Evolutionary conservation across 2,797 vertebrate species (phyloP).

Genomic region (Tangara arthus): DNA sequence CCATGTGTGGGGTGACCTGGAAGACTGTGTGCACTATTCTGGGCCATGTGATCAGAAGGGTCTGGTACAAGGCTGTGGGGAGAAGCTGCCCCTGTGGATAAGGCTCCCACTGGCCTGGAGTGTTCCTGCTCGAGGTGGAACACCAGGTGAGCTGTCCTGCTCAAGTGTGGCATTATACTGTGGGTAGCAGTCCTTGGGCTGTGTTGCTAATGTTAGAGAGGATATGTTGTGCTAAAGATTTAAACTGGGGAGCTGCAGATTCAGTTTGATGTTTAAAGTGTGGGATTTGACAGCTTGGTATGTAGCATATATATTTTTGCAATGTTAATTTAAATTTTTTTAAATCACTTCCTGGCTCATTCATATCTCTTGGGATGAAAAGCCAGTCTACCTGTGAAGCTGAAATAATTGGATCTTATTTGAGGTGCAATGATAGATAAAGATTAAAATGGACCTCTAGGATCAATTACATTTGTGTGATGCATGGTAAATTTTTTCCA

Average conservation of each 20-base stretch:
- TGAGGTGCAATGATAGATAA: not conserved
- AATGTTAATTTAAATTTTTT: not conserved
- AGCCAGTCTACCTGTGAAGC: not conserved
- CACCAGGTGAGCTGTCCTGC: not conserved
- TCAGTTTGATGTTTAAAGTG: not conserved
- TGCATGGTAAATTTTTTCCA: not conserved
- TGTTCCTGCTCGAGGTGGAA: not conserved
- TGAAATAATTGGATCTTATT: slow-evolving; percentile 3
- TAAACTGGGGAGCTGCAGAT: not conserved
- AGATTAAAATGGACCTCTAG: not conserved
- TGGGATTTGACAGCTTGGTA: not conserved
- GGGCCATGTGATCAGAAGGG: accelerated
- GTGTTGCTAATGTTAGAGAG: not conserved
- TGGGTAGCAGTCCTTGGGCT: not conserved
- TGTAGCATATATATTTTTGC: not conserved
- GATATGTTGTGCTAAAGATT: not conserved
- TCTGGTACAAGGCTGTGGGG: not conserved
- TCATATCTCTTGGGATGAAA: not conserved
- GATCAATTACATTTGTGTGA: not conserved
- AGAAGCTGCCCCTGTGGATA: not conserved
- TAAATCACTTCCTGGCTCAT: not conserved
- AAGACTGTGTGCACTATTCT: not conserved
- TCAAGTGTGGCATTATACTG: accelerated
- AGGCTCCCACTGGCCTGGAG: not conserved
- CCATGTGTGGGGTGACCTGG: accelerated